phyloP scores from a whole-genome alignment of 2,797 vertebrate genomes.

The Numenius phaeopus region DNA sequence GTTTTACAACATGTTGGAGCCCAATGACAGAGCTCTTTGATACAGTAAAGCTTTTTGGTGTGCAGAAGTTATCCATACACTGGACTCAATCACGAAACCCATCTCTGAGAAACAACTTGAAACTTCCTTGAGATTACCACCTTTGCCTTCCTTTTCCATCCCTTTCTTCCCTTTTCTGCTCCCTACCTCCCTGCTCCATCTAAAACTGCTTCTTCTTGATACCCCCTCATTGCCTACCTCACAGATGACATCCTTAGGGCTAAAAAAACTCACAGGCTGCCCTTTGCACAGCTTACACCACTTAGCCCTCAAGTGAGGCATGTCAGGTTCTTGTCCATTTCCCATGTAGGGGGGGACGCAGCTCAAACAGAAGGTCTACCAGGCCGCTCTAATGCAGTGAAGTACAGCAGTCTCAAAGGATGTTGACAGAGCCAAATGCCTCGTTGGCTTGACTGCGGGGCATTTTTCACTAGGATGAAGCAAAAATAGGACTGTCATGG shows the following conservation, averaged over 20 bases:
- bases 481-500: not conserved
- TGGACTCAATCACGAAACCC: not conserved
- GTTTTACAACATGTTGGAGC: not conserved
- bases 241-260: not conserved
- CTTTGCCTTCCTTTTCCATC: not conserved
- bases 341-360: not conserved
- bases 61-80: not conserved
- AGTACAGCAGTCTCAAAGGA: not conserved
- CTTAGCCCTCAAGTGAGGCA: not conserved
- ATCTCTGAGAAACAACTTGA: not conserved
- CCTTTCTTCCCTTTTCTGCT: not conserved
- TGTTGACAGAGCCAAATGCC: not conserved
- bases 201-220: not conserved
- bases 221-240: not conserved
- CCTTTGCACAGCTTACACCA: not conserved
- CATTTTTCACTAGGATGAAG: not conserved
- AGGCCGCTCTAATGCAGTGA: fast-evolving
- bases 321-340: not conserved
- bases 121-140: not conserved
- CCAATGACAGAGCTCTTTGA: not conserved
- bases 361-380: not conserved
- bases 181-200: not conserved
- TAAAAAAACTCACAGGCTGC: not conserved
- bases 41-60: not conserved
- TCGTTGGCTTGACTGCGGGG: fast-evolving